These are phyloP conservation scores for Caenorhabditis virilis DNA, from an alignment of 2,888 invertebrate genomes.

Conservation along the genomic window DNA sequence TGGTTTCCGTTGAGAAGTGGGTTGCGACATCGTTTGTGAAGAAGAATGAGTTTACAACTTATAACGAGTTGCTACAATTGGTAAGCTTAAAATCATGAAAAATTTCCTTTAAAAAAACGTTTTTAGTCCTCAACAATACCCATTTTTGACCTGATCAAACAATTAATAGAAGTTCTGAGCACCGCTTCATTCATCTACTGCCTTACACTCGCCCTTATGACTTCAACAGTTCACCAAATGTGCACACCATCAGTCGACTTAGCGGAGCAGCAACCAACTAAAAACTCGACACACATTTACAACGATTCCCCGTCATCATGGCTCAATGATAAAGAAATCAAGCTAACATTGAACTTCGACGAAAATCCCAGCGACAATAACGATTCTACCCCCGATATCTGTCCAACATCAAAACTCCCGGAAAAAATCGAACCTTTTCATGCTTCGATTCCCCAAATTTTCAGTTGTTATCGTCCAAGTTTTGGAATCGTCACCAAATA, in stretches of 20 bases:
- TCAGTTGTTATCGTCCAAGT: constrained; percentile 19
- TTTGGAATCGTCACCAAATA: constrained; percentile 27
- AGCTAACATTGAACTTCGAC: constrained; percentile 7
- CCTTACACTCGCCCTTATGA: constrained; percentile 32
- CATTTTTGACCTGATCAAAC: constrained; percentile 24
- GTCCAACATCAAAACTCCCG: no score
- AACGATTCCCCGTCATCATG: constrained; percentile 12
- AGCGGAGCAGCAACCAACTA: constrained; percentile 1
- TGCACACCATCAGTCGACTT: constrained; percentile 9
- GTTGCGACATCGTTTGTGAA: constrained; percentile 49
- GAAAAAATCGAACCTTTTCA: constrained; percentile 15
- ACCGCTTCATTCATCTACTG: constrained; percentile 34
- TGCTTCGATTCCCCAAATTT: constrained; percentile 10
- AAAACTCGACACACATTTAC: no score
- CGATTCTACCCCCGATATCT: not conserved
- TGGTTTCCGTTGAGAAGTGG: constrained; percentile 53
- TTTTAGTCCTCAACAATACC: constrained; percentile 24
- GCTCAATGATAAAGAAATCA: constrained; percentile 15
- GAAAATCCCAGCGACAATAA: no score
- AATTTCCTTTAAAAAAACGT: not conserved
- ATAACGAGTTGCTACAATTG: constrained; percentile 52
- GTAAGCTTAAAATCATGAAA: constrained; percentile 9
- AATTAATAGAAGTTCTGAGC: constrained; percentile 25
- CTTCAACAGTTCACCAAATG: constrained; percentile 12
- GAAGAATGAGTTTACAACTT: constrained; percentile 51